Evolutionary conservation across 2,888 invertebrate genomes (phyloP), one percentile per base, ranked within the genome.

Genomic region (Cacoxenus indagator): DNA sequence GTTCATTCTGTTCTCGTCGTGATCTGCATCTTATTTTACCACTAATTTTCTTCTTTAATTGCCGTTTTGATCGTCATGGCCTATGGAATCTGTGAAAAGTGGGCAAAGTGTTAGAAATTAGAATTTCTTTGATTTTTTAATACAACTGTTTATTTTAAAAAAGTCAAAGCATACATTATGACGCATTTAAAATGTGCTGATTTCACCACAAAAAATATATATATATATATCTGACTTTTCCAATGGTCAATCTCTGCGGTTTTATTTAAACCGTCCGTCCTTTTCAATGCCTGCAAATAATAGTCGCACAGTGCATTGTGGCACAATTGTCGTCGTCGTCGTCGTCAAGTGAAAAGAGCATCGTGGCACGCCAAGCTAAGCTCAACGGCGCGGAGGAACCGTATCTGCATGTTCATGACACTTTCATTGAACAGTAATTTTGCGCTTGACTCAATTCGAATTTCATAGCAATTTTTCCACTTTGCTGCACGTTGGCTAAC

Each of bases 21-120:
- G 81, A 73, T 82, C 80, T 83, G 75, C 76, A 82, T 78, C 81
- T 83, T 84, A 83, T 76, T 75, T 81, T 83, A 75, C 76, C 82
- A 78, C 81, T 83, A 84, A 83, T 76, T 75, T 83, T 65, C 77
- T 80, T 17, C 22, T 43, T 43, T 43, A 22, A 22, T 67, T 78
- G 83, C 87, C 87, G 87, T 88, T 88, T 87, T 91, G 91, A 92
- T 91, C 91, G 92, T 93, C 93, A 93, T 92, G 93, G 92, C 91
- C 92, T 92, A 90, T 93, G 93, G 90, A 92, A 93, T 91, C 93
- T 93, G 90, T 26, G 11, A 29, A 31, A 55, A 24, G 31, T 31
- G 5, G 9, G 14, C 37, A 37, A 37, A 37, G 8, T 37, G 14
- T 11, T 8, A 4, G 2, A 37, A 8, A 37, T 37, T 11, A n/a